Evolutionary conservation across 2,113 vertebrate genomes (phyloP).

Genomic region (Malurus elegans): DNA sequence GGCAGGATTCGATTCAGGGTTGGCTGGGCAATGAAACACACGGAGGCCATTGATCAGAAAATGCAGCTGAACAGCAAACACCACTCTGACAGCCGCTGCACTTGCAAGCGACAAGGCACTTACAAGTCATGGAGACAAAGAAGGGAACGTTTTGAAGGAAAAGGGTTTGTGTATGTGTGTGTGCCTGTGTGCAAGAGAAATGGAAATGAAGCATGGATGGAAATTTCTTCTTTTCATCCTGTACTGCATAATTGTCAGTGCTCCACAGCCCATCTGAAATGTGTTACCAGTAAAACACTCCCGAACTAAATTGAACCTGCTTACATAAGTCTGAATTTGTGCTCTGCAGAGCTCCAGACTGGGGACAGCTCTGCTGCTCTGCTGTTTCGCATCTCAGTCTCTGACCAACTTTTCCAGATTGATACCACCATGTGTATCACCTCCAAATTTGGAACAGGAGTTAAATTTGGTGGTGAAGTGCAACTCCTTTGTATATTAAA

Average conservation of each 20-base stretch:
- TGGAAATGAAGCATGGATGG: background rate
- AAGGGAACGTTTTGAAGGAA: background rate
- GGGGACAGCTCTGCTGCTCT: background rate
- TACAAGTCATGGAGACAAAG: background rate
- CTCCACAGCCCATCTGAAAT: constrained; percentile 13
- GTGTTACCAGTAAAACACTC: constrained; percentile 3
- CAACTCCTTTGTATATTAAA: background rate
- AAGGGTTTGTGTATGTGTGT: background rate
- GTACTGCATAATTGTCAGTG: background rate
- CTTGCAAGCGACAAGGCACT: background rate
- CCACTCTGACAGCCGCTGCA: background rate
- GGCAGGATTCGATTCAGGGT: background rate
- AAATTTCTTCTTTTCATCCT: background rate
- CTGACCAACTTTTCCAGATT: background rate
- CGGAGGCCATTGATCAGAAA: background rate
- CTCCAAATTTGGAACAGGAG: background rate
- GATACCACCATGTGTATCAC: background rate
- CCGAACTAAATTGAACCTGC: constrained; percentile 6
- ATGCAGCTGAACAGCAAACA: background rate
- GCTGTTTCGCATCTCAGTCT: background rate
- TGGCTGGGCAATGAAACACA: background rate
- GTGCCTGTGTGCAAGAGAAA: background rate
- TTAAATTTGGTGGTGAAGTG: background rate
- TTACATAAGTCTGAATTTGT: background rate
- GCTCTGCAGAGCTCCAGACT: background rate